Percentiles rank a stretch among this genome's conserved stretches.
Evolutionary conservation across 2,888 invertebrate species (phyloP).

Genomic region (Diabrotica balteata): DNA sequence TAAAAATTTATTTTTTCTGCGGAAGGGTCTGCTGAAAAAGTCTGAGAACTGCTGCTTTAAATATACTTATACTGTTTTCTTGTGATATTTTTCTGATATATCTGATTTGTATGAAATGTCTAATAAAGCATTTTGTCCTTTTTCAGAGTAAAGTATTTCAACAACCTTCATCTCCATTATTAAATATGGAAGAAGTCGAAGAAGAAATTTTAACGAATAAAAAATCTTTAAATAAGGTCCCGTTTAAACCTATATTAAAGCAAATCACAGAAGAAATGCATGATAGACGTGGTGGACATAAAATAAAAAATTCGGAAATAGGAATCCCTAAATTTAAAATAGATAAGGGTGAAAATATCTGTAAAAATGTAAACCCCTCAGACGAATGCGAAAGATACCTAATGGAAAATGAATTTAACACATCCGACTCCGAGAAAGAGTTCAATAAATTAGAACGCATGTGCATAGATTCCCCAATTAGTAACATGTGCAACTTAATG

Average conservation of each 20-base stretch:
- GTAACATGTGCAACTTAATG: slow-evolving; percentile 3
- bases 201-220: background rate
- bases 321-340: background rate
- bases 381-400: background rate
- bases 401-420: background rate
- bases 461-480: slow-evolving; percentile 5
- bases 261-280: background rate
- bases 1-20: too few species aligned
- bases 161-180: slow-evolving; percentile 3
- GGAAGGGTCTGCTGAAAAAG: too few species aligned
- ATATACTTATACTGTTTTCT: too few species aligned
- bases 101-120: too few species aligned
- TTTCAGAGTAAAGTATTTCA: too few species aligned
- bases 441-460: slow-evolving; percentile 2
- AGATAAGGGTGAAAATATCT: background rate
- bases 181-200: slow-evolving; percentile 9
- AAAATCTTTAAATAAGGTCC: background rate
- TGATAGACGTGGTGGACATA: too few species aligned
- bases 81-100: too few species aligned
- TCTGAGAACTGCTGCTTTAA: too few species aligned
- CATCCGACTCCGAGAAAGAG: slow-evolving; percentile 1
- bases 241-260: background rate
- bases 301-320: background rate
- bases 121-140: too few species aligned
- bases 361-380: too few species aligned